Conservation (phyloP, 2,797 vertebrate species). For the Typhlichthys subterraneus region DNA sequence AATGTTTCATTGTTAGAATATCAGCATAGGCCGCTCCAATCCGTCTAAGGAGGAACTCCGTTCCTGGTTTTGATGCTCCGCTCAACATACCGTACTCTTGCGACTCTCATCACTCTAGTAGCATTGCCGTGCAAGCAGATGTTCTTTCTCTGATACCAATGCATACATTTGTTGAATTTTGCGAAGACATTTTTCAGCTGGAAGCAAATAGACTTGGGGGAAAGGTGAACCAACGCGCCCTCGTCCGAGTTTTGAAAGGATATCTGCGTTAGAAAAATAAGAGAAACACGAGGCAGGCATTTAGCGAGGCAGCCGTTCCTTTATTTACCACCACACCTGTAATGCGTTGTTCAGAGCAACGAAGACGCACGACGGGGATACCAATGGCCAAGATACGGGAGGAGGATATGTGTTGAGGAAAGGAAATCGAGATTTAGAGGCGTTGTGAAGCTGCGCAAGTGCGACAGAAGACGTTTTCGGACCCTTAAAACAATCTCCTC, state of each 20-base stretch:
- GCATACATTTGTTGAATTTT: conserved; percentile 56
- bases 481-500: conserved; percentile 40
- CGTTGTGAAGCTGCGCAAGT: conserved; percentile 53
- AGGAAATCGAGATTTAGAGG: conserved; percentile 47
- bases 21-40: conserved; percentile 59
- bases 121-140: conserved; percentile 82
- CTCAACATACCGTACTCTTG: conserved; percentile 53
- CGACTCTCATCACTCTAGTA: conserved; percentile 72
- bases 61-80: conserved; percentile 77
- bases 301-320: conserved; percentile 46
- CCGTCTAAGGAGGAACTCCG: conserved; percentile 57
- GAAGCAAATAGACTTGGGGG: conserved; percentile 46
- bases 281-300: conserved; percentile 24
- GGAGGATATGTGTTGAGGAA: conserved; percentile 72
- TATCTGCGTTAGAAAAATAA: conserved; percentile 37
- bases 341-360: conserved; percentile 82
- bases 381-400: conserved; percentile 67
- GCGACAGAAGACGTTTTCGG: conserved; percentile 54
- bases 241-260: conserved; percentile 44
- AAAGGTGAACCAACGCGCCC: conserved; percentile 43
- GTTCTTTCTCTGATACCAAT: conserved; percentile 71
- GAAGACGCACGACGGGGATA: conserved; percentile 68
- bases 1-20: conserved; percentile 35
- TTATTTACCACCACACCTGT: conserved; percentile 77
- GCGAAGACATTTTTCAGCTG: conserved; percentile 52